These are phyloP conservation scores for Campoletis raptor DNA, from an alignment of 2,888 invertebrate species.

Conservation along the genomic window DNA sequence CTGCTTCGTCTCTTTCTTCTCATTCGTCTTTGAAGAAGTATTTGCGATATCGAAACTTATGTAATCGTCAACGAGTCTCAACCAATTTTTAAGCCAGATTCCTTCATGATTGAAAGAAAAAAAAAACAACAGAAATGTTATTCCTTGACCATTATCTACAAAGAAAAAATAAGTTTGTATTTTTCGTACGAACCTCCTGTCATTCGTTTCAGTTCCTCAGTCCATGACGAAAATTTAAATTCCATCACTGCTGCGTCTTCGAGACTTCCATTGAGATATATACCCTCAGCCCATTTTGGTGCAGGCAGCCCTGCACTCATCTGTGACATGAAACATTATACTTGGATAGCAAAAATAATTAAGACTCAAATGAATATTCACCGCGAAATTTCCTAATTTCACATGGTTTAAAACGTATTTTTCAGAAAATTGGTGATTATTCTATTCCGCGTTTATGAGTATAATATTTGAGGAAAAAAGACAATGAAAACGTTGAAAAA, in stretches of 20 bases:
- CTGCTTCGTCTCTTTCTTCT: constrained; percentile 66
- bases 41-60: constrained; percentile 18
- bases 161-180: neutral
- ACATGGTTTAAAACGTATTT: neutral
- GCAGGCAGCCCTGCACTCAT: constrained; percentile 81
- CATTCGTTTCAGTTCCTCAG: constrained; percentile 85
- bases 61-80: constrained; percentile 61
- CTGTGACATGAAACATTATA: neutral
- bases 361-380: no score
- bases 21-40: constrained; percentile 38
- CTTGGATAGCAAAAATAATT: neutral
- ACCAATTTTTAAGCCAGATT: constrained; percentile 64
- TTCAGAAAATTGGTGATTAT: neutral
- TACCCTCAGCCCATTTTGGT: constrained; percentile 87
- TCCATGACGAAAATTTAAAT: constrained; percentile 87
- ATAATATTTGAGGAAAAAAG: neutral
- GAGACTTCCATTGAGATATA: constrained; percentile 85
- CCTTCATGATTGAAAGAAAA: constrained; percentile 42
- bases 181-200: constrained; percentile 85
- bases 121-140: neutral
- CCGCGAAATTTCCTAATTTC: no score
- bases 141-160: neutral
- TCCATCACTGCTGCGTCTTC: constrained; percentile 86
- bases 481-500: neutral
- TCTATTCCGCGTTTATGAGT: neutral